These are phyloP conservation scores for Nemurella pictetii DNA, from an alignment of 2,888 invertebrate species.

Conservation along the genomic window DNA sequence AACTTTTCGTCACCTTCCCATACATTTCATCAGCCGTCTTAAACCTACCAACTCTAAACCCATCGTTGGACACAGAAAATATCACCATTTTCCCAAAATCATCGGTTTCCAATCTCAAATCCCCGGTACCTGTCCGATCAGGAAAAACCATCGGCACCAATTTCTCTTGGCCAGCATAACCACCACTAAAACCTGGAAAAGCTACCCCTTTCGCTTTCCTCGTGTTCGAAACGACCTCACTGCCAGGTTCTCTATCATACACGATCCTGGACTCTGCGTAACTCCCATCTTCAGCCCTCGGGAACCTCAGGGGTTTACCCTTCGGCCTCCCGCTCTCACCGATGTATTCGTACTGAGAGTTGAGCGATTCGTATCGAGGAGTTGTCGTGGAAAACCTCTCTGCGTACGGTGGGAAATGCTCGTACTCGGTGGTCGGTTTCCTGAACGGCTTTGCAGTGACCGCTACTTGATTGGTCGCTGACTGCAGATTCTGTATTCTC, in stretches of 20 bases:
- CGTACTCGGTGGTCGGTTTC: background rate
- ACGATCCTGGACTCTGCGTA: conserved; percentile 1
- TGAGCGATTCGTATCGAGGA: background rate
- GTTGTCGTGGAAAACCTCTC: conserved; percentile 1
- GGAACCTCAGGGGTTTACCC: conserved; percentile 26
- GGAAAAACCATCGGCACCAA: conserved; percentile 44
- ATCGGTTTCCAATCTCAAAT: conserved; percentile 45
- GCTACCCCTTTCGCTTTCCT: conserved; percentile 25
- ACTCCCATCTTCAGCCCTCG: conserved; percentile 17
- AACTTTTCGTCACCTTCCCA: background rate
- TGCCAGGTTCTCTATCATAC: background rate
- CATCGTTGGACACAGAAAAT: conserved; percentile 8
- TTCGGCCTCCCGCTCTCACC: background rate
- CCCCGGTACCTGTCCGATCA: conserved; percentile 47
- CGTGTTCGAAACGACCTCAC: background rate
- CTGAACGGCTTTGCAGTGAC: conserved; percentile 1
- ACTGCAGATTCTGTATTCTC: background rate
- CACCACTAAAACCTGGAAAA: background rate
- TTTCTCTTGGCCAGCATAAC: background rate
- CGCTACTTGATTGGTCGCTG: background rate
- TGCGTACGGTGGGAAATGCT: conserved; percentile 15
- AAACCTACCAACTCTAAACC: conserved; percentile 11
- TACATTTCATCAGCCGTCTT: background rate
- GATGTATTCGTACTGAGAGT: conserved; percentile 8
- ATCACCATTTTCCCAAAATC: conserved; percentile 32